A percentile compares a stretch with the other conserved stretches of the same genome.
These are phyloP conservation scores for Cheilosia urbana DNA, from an alignment of 2,888 invertebrate species.

Conservation along the genomic window DNA sequence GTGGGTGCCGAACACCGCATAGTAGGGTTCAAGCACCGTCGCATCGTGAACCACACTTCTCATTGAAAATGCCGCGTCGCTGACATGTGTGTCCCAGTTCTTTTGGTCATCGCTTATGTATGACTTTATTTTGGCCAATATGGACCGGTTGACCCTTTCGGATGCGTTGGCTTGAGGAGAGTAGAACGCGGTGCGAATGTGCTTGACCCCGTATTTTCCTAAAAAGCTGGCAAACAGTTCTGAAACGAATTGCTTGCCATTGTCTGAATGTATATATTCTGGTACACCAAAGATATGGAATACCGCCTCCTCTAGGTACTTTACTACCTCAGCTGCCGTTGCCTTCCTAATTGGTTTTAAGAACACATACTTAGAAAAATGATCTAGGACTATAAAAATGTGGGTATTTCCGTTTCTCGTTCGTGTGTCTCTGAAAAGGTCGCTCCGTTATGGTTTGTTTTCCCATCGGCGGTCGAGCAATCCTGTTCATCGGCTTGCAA, in stretches of 20 bases:
- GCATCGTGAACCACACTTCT: not conserved
- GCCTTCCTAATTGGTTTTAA: not conserved
- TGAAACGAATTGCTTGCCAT: slow-evolving; percentile 7
- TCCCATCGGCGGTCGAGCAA: slow-evolving; percentile 35
- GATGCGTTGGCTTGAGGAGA: slow-evolving; percentile 59
- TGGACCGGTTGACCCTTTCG: not conserved
- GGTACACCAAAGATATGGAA: slow-evolving; percentile 6
- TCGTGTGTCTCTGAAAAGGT: slow-evolving; percentile 47
- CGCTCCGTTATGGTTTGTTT: slow-evolving; percentile 12
- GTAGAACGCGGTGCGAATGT: slow-evolving; percentile 51
- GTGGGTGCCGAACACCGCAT: not conserved
- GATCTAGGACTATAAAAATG: slow-evolving; percentile 47
- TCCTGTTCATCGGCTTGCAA: not conserved
- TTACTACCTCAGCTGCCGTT: not conserved
- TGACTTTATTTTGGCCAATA: not conserved
- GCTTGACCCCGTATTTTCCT: slow-evolving; percentile 44
- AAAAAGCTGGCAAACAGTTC: slow-evolving; percentile 27
- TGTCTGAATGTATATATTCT: not conserved
- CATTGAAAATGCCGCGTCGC: not conserved
- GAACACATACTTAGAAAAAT: slow-evolving; percentile 4
- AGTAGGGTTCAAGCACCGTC: not conserved
- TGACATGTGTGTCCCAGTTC: not conserved
- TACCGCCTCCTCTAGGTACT: not conserved
- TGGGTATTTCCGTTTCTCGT: no score
- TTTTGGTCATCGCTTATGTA: no score